phyloP scores from a whole-genome alignment of 1,140 invertebrate species.

The Atta colombica region DNA sequence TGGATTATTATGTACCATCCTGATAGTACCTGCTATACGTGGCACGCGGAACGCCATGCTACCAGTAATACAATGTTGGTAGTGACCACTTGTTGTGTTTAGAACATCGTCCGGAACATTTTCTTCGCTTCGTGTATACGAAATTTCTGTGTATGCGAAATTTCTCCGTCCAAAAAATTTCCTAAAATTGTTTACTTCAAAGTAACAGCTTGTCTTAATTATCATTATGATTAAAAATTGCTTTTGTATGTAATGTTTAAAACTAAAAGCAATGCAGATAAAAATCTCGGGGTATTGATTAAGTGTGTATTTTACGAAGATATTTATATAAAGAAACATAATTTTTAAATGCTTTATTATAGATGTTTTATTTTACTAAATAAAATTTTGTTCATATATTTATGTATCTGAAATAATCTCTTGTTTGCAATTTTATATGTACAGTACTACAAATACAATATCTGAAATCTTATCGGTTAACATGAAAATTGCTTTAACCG shows the following conservation, averaged over 20 bases:
- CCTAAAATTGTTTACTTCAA: neutral
- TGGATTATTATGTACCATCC: constrained; percentile 71
- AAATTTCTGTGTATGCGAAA: neutral
- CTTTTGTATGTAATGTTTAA: neutral
- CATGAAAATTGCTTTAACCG: constrained; percentile 18
- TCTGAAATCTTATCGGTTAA: constrained; percentile 13
- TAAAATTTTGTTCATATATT: neutral
- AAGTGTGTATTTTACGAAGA: neutral
- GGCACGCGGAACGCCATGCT: constrained; percentile 55
- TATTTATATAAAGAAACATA: neutral
- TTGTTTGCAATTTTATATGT: neutral
- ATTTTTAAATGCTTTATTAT: neutral
- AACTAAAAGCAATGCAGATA: neutral
- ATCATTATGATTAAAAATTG: neutral
- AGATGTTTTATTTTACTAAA: neutral
- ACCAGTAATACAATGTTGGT: constrained; percentile 65
- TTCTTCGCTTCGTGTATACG: neutral
- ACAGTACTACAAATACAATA: neutral
- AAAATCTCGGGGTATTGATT: neutral
- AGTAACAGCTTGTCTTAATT: neutral
- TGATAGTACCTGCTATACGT: constrained; percentile 44
- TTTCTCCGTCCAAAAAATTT: neutral
- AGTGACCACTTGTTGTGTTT: constrained; percentile 54
- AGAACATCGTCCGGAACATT: constrained; percentile 27
- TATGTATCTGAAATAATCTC: neutral